Evolutionary conservation across 2,888 invertebrate genomes (phyloP).

Genomic region (Hypolimnas misippus): DNA sequence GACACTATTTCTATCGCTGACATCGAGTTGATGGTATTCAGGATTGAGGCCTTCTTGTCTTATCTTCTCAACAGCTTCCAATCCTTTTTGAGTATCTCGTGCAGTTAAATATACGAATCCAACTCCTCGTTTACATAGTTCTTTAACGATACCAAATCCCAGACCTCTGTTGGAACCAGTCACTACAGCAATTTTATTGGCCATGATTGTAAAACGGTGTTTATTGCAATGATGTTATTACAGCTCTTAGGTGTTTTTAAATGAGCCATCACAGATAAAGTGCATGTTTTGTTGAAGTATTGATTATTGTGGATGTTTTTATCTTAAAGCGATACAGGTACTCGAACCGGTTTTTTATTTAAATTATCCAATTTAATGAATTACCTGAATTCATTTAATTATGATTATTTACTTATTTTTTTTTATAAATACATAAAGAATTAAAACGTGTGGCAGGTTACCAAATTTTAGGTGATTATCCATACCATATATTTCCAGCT

Average conservation of each 20-base stretch:
- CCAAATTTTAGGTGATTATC: no score
- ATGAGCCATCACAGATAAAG: no score
- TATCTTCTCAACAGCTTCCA: slow-evolving; percentile 79
- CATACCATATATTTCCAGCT: no score
- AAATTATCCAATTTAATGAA: no score
- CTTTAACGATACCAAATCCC: slow-evolving; percentile 85
- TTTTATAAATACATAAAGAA: no score
- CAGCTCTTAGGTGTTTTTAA: background rate
- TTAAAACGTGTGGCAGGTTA: no score
- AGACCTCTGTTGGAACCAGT: slow-evolving; percentile 88
- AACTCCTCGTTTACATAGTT: slow-evolving; percentile 83
- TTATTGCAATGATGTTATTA: background rate
- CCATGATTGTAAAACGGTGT: background rate
- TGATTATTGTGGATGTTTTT: background rate
- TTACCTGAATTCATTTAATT: no score
- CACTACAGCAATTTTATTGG: slow-evolving; percentile 61
- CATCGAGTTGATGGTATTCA: slow-evolving; percentile 49
- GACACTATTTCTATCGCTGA: slow-evolving; percentile 48
- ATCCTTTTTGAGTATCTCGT: slow-evolving; percentile 79
- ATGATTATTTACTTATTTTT: no score
- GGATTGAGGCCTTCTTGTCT: slow-evolving; percentile 75
- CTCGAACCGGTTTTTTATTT: no score
- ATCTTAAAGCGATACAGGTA: no score
- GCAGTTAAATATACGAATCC: slow-evolving; percentile 87
- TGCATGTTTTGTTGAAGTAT: background rate